Percentiles rank a stretch among this genome's conserved stretches.
These are phyloP conservation scores for Drosophila obscura DNA, from an alignment of 1,140 invertebrate genomes.

Conservation along the genomic window DNA sequence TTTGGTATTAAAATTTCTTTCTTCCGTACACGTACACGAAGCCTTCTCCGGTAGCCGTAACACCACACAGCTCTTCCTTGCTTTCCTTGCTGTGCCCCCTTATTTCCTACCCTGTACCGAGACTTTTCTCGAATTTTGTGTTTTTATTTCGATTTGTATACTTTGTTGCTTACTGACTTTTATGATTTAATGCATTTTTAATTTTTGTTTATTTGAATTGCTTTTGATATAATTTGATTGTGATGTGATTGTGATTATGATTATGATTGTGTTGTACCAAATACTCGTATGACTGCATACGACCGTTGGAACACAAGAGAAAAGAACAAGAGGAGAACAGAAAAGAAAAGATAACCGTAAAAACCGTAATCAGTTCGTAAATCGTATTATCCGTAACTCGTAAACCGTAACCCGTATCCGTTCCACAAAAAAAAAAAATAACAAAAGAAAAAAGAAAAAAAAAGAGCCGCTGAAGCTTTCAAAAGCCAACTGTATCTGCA, in stretches of 20 bases:
- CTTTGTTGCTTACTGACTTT: conserved; percentile 9
- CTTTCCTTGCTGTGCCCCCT: too few relatives aligned
- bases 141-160: conserved; percentile 6
- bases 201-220: conserved; percentile 6
- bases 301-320: neutral
- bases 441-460: neutral
- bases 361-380: conserved; percentile 33
- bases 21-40: too few relatives aligned
- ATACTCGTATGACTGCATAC: neutral
- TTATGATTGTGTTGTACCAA: neutral
- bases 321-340: too few relatives aligned
- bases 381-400: conserved; percentile 22
- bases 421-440: conserved; percentile 16
- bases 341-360: conserved; percentile 17
- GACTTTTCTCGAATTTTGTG: neutral
- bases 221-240: neutral
- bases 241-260: neutral
- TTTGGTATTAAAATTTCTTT: too few relatives aligned
- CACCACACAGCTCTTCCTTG: too few relatives aligned
- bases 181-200: conserved; percentile 1
- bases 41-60: too few relatives aligned
- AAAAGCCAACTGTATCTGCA: conserved; percentile 61
- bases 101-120: too few relatives aligned
- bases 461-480: neutral
- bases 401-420: conserved; percentile 51